Base-by-base conservation (phyloP, 2,888 invertebrate genomes). In the Unio pictorum region DNA sequence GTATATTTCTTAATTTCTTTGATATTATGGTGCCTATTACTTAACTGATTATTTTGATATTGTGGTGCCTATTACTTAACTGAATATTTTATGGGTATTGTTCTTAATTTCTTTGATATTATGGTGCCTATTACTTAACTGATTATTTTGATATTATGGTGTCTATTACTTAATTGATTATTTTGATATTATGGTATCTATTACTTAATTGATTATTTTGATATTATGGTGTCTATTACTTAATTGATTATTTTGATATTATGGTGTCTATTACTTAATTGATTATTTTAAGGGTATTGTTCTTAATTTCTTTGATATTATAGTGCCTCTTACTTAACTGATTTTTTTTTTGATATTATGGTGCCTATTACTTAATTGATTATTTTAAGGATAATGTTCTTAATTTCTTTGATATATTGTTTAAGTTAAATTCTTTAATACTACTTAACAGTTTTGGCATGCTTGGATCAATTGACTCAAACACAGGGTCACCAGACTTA, bases 391-490 rank as follows among this genome's bases (percentile, higher is more conserved):
- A 60, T 60, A 60, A 5, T 17, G 4, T 60, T 23, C 26, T 26
- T 15, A 1, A 45, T 57, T 20, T 55, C 26, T 23, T 23, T 63
- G 30, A 18, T 45, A 45, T 45, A 3, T 15, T 45, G 45, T 45
- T 4, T 1, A 45, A 45, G 11, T 15, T 61, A 23, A 58, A 23
- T 34, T 66, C n/a, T 28, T 28, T 57, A 7, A 57, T 58, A 58
- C 26, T 17, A 34, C 61, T 28, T 79, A 73, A 18, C 77, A 93
- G 93, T 8, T 93, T 93, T 87, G 92, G 92, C 65, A 92, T 92
- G 91, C 86, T 93, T 28, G 93, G 93, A 0, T 93, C 92, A 1
- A 91, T 93, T 8, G 91, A 92, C 28, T 89, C 93, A 1, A 91
- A 91, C 86, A 90, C 91, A 1, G 91, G 91, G 0, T 90, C 90